Evolutionary conservation across 2,888 invertebrate genomes (phyloP), one percentile per base, ranked within the genome.

Genomic region (Biston stratarius): DNA sequence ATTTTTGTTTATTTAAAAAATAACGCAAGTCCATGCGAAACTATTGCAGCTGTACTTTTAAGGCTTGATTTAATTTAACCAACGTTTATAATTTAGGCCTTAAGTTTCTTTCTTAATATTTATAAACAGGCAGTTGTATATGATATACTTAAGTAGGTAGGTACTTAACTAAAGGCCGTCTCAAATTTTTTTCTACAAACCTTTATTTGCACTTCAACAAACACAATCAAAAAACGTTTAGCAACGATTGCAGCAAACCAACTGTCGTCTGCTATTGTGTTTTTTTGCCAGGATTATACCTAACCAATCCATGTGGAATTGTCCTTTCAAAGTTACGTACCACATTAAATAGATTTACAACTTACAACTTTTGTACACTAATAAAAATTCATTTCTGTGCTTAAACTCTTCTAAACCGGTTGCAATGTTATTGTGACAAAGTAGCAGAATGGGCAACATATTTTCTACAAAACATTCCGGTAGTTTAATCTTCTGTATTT

Each of bases 201-300:
- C 70, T 76, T 77, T 73, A 70, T 68, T 74, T 75, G 65, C 74
- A 77, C 75, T 71, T 52, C 71, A 86, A 70, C 80, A 80, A 81
- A 76, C 77, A 76, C 73, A 76, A 73, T 77, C 74, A 71, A 72
- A 70, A 74, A 78, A 77, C 80, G 77, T 83, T 89, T 84, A 82
- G 78, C 76, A 76, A 80, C 77, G 82, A 70, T 84, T 84, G 80
- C 77, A 74, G 70, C 72, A 71, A 75, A 69, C 68, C 75, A 79
- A 84, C 83, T 81, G 81, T 68, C 68, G 14, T 80, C 66, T 61
- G 62, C 69, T 68, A 74, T 76, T 76, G 71, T 75, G 67, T 78
- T 2, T 86, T 88, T 87, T 89, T 88, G 81, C 74, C 58, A 67
- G 82, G 85, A 84, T 89, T 89, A 89, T 67, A 69, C 73, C 80